phyloP scores from a whole-genome alignment of 2,888 invertebrate genomes.

The Plebejus argus region DNA sequence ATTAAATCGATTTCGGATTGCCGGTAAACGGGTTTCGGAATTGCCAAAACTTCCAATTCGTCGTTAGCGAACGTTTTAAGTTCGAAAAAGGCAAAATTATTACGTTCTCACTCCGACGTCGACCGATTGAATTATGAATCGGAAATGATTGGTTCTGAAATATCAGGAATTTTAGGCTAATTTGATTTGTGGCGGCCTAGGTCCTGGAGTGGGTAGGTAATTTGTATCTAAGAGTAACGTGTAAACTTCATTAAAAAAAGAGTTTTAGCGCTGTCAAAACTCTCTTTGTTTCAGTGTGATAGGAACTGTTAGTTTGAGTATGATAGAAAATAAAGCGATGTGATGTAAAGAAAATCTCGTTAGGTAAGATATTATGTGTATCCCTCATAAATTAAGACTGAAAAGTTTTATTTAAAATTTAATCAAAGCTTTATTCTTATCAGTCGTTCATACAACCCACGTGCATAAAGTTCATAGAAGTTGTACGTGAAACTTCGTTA shows the following conservation, averaged over 20 bases:
- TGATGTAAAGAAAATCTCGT: too few species aligned
- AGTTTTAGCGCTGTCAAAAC: too few species aligned
- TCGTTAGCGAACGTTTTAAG: constrained; percentile 68
- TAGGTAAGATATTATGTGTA: too few species aligned
- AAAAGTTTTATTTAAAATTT: too few species aligned
- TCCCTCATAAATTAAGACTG: too few species aligned
- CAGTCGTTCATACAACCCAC: constrained; percentile 29
- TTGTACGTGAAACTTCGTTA: constrained; percentile 39
- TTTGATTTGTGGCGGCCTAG: neutral
- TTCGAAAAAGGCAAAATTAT: constrained; percentile 62
- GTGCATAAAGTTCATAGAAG: constrained; percentile 12
- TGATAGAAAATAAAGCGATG: too few species aligned
- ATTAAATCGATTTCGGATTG: constrained; percentile 78
- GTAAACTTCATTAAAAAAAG: too few species aligned
- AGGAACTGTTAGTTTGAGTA: too few species aligned
- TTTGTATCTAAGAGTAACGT: too few species aligned
- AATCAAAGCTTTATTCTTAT: neutral
- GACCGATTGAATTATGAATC: constrained; percentile 13
- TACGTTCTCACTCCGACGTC: constrained; percentile 10
- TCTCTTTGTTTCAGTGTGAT: too few species aligned
- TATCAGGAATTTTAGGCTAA: constrained; percentile 21
- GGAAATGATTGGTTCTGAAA: constrained; percentile 16
- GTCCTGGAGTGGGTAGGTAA: too few species aligned
- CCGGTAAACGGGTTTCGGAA: constrained; percentile 63
- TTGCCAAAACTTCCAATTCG: constrained; percentile 67